Conservation (phyloP, 2,888 invertebrate species). For the Cryptus armator region DNA sequence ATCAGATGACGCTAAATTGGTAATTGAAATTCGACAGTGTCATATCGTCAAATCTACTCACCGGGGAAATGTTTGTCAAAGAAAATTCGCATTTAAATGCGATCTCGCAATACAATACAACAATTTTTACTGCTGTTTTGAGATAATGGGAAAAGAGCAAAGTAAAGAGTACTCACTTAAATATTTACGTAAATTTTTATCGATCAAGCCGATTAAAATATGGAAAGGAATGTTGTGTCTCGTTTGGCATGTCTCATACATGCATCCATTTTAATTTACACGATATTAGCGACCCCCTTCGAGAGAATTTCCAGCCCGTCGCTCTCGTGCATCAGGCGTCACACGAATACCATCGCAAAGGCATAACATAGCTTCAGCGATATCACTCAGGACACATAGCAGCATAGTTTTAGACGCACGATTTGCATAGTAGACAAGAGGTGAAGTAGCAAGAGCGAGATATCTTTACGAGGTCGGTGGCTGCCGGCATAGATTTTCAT, state of each 20-base stretch:
- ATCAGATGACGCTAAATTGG: background rate
- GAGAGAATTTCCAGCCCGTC: constrained; percentile 59
- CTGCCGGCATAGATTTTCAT: constrained; percentile 66
- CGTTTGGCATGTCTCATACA: constrained; percentile 35
- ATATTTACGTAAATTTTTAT: background rate
- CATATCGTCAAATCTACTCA: background rate
- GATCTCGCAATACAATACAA: background rate
- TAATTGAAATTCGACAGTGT: background rate
- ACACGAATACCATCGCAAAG: constrained; percentile 9
- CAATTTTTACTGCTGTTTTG: too few relatives aligned
- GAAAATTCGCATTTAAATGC: background rate
- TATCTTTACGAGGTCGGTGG: constrained; percentile 66
- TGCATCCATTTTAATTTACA: constrained; percentile 56
- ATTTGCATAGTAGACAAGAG: constrained; percentile 65
- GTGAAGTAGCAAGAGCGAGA: constrained; percentile 50
- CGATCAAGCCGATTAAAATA: constrained; percentile 10
- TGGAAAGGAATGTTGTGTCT: constrained; percentile 37
- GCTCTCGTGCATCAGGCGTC: constrained; percentile 45
- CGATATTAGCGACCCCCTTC: constrained; percentile 58
- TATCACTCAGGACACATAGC: constrained; percentile 49
- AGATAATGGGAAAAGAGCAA: too few relatives aligned
- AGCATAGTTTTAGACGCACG: constrained; percentile 48
- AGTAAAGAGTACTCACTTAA: too few relatives aligned
- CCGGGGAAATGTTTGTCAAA: background rate
- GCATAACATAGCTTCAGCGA: constrained; percentile 32